These are phyloP conservation scores for Netelia virgata DNA, from an alignment of 2,888 invertebrate genomes.

Conservation along the genomic window DNA sequence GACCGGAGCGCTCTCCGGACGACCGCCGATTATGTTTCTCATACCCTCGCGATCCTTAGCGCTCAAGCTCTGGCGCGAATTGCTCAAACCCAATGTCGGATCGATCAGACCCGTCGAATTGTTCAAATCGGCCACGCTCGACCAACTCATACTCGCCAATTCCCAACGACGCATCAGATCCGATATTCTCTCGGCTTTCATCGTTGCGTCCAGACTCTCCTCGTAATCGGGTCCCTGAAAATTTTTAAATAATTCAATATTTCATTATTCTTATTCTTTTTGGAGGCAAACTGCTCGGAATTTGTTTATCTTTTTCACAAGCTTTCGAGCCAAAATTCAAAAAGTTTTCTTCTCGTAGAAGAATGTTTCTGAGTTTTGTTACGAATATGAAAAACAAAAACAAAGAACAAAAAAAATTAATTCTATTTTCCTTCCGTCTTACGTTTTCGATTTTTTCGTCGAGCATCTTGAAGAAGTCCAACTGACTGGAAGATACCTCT, in stretches of 20 bases:
- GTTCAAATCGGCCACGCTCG: constrained; percentile 76
- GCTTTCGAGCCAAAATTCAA: neutral
- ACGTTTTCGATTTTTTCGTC: constrained; percentile 97
- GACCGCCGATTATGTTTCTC: constrained; percentile 82
- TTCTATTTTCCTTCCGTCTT: constrained; percentile 81
- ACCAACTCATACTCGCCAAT: constrained; percentile 88
- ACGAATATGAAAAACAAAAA: neutral
- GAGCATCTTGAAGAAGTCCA: constrained; percentile 96
- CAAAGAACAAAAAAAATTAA: constrained; percentile 22
- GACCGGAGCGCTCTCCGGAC: constrained; percentile 82
- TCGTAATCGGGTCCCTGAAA: constrained; percentile 93
- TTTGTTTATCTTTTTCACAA: neutral
- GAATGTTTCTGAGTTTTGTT: no score
- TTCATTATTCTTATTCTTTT: neutral
- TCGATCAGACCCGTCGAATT: constrained; percentile 65
- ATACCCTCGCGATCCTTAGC: constrained; percentile 82
- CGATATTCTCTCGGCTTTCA: constrained; percentile 89
- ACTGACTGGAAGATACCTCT: constrained; percentile 95
- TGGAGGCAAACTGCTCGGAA: no score
- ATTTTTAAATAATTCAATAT: neutral
- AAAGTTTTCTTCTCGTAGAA: no score
- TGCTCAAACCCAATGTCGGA: constrained; percentile 62
- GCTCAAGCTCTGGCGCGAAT: constrained; percentile 75
- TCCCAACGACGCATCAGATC: constrained; percentile 92
- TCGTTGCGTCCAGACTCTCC: constrained; percentile 89